phyloP scores from a whole-genome alignment of 2,888 invertebrate genomes.

The Sphaerophoria rueppellii region DNA sequence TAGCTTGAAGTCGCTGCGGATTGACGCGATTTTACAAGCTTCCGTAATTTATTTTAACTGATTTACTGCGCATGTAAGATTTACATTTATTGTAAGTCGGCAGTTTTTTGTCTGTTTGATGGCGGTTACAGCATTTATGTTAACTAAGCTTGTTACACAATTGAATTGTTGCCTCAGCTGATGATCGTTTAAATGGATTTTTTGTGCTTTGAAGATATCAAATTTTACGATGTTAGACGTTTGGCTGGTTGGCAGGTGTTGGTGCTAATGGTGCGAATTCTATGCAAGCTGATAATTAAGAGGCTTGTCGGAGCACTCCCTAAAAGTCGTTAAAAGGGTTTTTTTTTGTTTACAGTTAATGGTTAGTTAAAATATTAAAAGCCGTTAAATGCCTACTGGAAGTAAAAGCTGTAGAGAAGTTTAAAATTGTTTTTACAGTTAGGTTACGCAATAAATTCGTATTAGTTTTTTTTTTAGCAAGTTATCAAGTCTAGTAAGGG shows the following conservation, averaged over 20 bases:
- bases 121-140: conserved; percentile 45
- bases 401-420: no score
- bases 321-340: conserved; percentile 32
- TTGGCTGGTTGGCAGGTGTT: not conserved
- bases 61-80: conserved; percentile 14
- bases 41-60: conserved; percentile 49
- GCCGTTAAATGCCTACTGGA: no score
- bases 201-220: conserved; percentile 33
- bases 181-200: conserved; percentile 5
- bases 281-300: conserved; percentile 56
- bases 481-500: no score
- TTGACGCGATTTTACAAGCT: conserved; percentile 17
- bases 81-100: conserved; percentile 30
- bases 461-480: no score
- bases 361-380: not conserved
- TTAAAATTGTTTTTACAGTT: no score
- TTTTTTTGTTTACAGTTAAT: conserved; percentile 1
- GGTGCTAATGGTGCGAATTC: conserved; percentile 24
- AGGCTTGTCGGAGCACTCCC: conserved; percentile 47
- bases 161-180: conserved; percentile 39
- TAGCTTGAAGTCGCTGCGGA: conserved; percentile 2
- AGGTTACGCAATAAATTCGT: no score
- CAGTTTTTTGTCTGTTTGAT: conserved; percentile 19
- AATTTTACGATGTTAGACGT: not conserved
- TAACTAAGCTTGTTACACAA: conserved; percentile 54